A percentile compares a stretch with the other conserved stretches of the same genome.
phyloP scores from a whole-genome alignment of 2,113 vertebrate species.

The Caranx ignobilis region DNA sequence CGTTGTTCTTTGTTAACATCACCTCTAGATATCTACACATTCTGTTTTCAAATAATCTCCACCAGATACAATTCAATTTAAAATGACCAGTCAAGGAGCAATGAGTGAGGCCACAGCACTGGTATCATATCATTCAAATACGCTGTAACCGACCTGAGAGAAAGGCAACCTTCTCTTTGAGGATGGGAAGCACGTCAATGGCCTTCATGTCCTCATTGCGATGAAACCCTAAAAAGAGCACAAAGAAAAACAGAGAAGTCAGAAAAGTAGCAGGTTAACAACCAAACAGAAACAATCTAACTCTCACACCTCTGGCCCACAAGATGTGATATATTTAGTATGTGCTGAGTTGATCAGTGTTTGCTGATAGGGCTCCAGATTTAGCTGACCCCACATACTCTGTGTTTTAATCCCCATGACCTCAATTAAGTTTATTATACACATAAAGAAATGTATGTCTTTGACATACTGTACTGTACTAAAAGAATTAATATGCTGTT shows the following conservation, averaged over 20 bases:
- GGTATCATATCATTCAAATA: neutral
- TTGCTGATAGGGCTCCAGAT: neutral
- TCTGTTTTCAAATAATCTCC: conserved; percentile 1
- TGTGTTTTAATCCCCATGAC: neutral
- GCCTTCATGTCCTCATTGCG: conserved; percentile 99
- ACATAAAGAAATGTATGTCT: neutral
- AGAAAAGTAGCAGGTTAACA: neutral
- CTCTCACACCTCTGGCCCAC: neutral
- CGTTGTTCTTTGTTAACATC: neutral
- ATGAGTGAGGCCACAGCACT: neutral
- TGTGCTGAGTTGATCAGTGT: neutral
- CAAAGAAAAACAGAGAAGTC: conserved; percentile 6
- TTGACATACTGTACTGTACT: neutral
- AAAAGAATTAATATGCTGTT: too few relatives aligned
- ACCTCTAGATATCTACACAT: neutral
- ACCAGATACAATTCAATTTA: neutral
- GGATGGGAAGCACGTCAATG: conserved; percentile 95
- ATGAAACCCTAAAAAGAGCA: conserved; percentile 92
- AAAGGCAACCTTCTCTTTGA: conserved; percentile 98
- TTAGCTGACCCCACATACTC: neutral
- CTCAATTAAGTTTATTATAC: neutral
- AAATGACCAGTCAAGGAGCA: neutral
- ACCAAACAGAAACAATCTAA: neutral
- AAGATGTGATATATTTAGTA: neutral
- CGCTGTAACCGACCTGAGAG: conserved; percentile 89